Evolutionary conservation across 2,797 vertebrate species (phyloP), one percentile per base, ranked within the genome.

Genomic region (Erethizon dorsatum): DNA sequence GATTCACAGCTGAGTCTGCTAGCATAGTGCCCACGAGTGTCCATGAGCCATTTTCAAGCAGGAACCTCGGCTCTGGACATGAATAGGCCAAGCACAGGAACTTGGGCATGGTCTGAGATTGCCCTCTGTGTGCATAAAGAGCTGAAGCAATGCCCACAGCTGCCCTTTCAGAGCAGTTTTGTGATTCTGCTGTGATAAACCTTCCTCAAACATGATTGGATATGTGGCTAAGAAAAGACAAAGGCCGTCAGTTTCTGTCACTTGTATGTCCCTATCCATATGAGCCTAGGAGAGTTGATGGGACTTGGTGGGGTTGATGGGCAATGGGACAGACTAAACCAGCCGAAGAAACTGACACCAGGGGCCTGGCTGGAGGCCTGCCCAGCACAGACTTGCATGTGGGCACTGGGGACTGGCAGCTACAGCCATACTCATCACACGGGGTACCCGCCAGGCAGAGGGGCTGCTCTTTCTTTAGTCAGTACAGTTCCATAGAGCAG

Each of bases 81-180:
- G 5, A 4, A 57, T 0, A 11, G n/a, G 71, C 11, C 2, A 3
- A 18, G 41, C 0, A 5, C 7, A 0, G 8, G 1, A 0, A 15
- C 31, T 6, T 15, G 52, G 52, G 9, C 2, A 0, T 4, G 6
- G 13, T 13, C 3, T 0, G 18, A 41, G 69, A 4, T 4, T 24
- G 9, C 20, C 50, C 15, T 5, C 10, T 17, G 0, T 3, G 2
- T 2, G 17, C 31, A 4, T 2, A 1, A 3, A 5, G 41, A 17
- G 1, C 4, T 13, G 15, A 33, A 1, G 7, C 1, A 0, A 2
- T 0, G 6, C 7, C 45, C 11, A 2, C 0, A 10, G 67, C 50
- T 26, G 28, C 8, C 12, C 14, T 52, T 5, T 15, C 13, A 56
- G 59, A 54, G 47, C 11, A 12, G 7, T 3, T 54, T 14, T 8